phyloP scores from a whole-genome alignment of 2,888 invertebrate genomes.

The Parnassius glacialis region DNA sequence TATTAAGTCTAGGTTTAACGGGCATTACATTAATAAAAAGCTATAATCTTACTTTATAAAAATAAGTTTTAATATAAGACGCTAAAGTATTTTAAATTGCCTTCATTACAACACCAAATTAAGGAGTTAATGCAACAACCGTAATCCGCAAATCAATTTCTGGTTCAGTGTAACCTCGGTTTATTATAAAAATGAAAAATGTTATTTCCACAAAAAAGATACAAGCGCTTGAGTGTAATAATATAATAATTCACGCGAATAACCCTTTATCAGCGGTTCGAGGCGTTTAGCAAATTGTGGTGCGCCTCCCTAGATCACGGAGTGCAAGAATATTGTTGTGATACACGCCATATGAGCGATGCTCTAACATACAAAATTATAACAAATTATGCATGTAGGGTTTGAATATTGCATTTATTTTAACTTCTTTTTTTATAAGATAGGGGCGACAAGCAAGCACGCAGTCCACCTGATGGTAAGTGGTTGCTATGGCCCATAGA shows the following conservation, averaged over 20 bases:
- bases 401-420: too few relatives aligned
- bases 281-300: slow-evolving; percentile 49
- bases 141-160: slow-evolving; percentile 10
- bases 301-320: slow-evolving; percentile 38
- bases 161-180: slow-evolving; percentile 6
- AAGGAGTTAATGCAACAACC: neutral
- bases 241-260: slow-evolving; percentile 58
- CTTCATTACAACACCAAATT: neutral
- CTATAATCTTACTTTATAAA: too few relatives aligned
- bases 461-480: too few relatives aligned
- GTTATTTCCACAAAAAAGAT: slow-evolving; percentile 19
- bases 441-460: too few relatives aligned
- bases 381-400: neutral
- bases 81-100: slow-evolving; percentile 8
- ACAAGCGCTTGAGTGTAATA: slow-evolving; percentile 41
- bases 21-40: too few relatives aligned
- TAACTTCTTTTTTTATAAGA: too few relatives aligned
- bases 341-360: slow-evolving; percentile 57
- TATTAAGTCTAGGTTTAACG: too few relatives aligned
- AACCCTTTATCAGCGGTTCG: slow-evolving; percentile 53
- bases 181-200: slow-evolving; percentile 17
- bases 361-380: slow-evolving; percentile 14
- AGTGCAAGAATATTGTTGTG: slow-evolving; percentile 43
- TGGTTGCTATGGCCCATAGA: too few relatives aligned
- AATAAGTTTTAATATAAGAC: neutral